Base-by-base conservation (phyloP, 2,113 vertebrate genomes). In the Mormoops blainvillei region DNA sequence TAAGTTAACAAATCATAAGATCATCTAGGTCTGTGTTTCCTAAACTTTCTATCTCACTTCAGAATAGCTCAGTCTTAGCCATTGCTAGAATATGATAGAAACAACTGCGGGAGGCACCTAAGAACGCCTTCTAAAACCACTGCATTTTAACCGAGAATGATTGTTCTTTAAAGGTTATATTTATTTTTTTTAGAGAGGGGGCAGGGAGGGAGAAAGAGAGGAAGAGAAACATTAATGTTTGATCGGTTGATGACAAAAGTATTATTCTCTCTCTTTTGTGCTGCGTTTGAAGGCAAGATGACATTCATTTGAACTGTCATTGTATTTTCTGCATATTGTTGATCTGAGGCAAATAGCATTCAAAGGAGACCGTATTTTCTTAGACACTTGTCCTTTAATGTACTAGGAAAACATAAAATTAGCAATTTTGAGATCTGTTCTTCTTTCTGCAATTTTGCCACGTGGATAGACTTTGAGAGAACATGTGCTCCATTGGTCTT, bases 291-390 rank as follows among this genome's bases (percentile, higher is more conserved):
- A 97, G 12, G 38, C 54, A 65, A 93, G 86, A 73, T 4, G 20
- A 93, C 82, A 85, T 41, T 90, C 91, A 50, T 91, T 88, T 95
- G 61, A 33, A 50, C 18, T 45, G 19, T 76, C 38, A 94, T 45
- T 71, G 26, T 43, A 50, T 97, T 96, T 89, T 92, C 92, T 96
- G 28, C 38, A 95, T 96, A 28, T 52, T 95, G 96, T 96, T 81
- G 80, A 94, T 94, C n/a, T 14, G 20, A 90, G 38, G 74, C 45
- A 84, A 94, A 92, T 4, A 54, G 28, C 38, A 48, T 80, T 87
- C 68, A 19, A 43, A 54, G 88, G 7, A 87, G 31, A 93, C 22
- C 73, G 41, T 76, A 4, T 80, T 95, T 85, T 88, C 71, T 87
- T 50, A 50, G 38, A 18, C 41, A 63, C 38, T 82, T 41, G 28